Evolutionary conservation across 1,140 invertebrate species (phyloP).

Genomic region (Ips typographus): DNA sequence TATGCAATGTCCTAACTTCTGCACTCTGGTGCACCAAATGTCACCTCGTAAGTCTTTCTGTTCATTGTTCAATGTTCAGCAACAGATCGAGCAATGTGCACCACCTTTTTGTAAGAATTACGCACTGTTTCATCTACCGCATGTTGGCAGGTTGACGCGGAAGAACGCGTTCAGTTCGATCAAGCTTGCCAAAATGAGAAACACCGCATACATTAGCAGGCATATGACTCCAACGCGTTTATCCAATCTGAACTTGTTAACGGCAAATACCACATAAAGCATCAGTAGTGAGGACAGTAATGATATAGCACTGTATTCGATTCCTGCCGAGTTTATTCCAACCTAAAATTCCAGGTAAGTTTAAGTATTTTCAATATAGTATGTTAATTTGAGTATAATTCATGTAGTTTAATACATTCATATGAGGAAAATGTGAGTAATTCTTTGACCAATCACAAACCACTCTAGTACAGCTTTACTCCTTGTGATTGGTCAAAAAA

Average conservation of each 20-base stretch:
- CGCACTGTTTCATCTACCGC: constrained; percentile 1
- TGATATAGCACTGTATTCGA: constrained; percentile 81
- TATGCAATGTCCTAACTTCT: too few relatives aligned
- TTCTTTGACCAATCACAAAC: too few relatives aligned
- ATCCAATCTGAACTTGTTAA: constrained; percentile 79
- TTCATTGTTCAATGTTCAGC: too few relatives aligned
- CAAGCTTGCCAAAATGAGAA: constrained; percentile 75
- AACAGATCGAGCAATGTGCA: too few relatives aligned
- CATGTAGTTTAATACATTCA: neutral
- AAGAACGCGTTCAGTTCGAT: constrained; percentile 89
- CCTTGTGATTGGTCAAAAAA: too few relatives aligned
- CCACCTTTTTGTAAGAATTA: too few relatives aligned
- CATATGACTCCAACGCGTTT: constrained; percentile 75
- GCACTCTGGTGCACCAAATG: too few relatives aligned
- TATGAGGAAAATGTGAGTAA: too few relatives aligned
- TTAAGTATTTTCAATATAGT: neutral
- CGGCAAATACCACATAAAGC: constrained; percentile 73
- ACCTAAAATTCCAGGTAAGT: constrained; percentile 42
- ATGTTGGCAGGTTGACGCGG: constrained; percentile 66
- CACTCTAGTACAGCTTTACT: too few relatives aligned
- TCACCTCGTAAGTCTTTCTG: too few relatives aligned
- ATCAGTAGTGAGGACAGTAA: constrained; percentile 74
- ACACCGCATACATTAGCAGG: constrained; percentile 75
- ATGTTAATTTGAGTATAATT: neutral
- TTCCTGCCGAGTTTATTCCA: constrained; percentile 74